Evolutionary conservation across 2,888 invertebrate genomes (phyloP), one percentile per base, ranked within the genome.

Genomic region (Zhuqinia jingwanae): DNA sequence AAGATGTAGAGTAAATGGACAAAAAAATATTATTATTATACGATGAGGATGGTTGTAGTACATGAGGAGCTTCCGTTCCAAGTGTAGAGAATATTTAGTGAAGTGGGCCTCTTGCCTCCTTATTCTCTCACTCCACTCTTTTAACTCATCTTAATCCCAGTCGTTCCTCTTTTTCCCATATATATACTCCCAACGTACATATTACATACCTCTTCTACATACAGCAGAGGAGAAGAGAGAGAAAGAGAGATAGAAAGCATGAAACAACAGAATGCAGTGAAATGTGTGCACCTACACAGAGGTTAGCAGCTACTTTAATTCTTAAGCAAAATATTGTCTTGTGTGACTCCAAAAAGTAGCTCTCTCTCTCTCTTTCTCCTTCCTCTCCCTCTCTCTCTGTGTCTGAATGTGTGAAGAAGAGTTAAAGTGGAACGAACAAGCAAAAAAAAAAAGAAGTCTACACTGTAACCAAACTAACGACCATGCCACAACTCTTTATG

Each of bases 61-160:
- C 25, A 47, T 15, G 50, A 45, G 22, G n/a, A 27, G 30, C 25
- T 60, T 75, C 60, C 75, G 73, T 73, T 81, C 56, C 45, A 80
- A 81, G 81, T 70, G 81, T 56, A 68, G 81, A 42, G 81, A 79
- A 79, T 70, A 70, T 81, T 81, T 70, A 70, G 56, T 81, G 45
- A 30, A 79, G 65, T 50, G 53, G 42, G 65, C 63, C 63, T 65
- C 65, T 22, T 58, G 65, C 63, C 63, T 65, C 65, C 42, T 58
- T 50, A 58, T 58, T 58, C 50, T 65, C 65, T 63, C 63, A 63
- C 17, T 36, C 65, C 20, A 13, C 2, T 27, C 22, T 27, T 80
- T 42, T 30, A 79, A 56, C 79, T 70, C 80, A 79, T 70, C 80
- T 70, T 68, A 80, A 80, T 56, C 56, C 73, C 45, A 58, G 70